phyloP scores from a whole-genome alignment of 2,797 vertebrate genomes.

The Apodemus agrarius region DNA sequence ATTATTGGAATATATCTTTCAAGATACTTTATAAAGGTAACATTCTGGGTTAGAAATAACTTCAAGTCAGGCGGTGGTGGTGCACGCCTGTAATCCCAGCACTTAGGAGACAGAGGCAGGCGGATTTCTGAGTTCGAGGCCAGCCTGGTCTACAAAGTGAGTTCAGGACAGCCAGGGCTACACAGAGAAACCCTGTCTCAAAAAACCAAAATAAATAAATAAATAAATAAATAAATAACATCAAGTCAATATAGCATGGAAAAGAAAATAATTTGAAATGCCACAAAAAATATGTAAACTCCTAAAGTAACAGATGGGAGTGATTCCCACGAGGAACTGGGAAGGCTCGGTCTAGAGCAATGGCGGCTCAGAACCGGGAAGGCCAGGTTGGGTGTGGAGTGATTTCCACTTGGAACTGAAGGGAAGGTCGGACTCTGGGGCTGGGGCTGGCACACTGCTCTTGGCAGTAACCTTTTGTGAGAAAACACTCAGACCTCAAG shows the following conservation, averaged over 20 bases:
- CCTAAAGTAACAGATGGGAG: background rate
- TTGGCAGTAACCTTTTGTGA: accelerated
- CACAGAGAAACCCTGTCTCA: too few species aligned
- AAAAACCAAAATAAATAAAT: too few species aligned
- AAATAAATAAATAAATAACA: too few species aligned
- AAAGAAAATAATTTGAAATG: constrained; percentile 24
- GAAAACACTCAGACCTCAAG: background rate
- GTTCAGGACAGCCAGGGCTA: too few species aligned
- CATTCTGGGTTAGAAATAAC: constrained; percentile 3
- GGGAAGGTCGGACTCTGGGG: background rate
- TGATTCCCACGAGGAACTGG: background rate
- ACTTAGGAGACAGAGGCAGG: too few species aligned
- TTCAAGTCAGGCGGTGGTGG: too few species aligned
- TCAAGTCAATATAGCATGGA: background rate
- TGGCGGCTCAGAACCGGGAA: too few species aligned
- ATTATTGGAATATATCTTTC: background rate
- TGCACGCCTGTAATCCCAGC: too few species aligned
- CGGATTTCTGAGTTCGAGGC: too few species aligned
- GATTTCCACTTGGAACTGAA: background rate
- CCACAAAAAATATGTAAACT: background rate
- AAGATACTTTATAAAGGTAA: background rate
- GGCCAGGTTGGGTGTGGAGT: background rate
- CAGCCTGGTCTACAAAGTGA: too few species aligned
- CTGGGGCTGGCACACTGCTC: background rate
- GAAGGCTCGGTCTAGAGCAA: background rate